Conservation (phyloP, 2,113 vertebrate species). For the Oreochromis aureus region DNA sequence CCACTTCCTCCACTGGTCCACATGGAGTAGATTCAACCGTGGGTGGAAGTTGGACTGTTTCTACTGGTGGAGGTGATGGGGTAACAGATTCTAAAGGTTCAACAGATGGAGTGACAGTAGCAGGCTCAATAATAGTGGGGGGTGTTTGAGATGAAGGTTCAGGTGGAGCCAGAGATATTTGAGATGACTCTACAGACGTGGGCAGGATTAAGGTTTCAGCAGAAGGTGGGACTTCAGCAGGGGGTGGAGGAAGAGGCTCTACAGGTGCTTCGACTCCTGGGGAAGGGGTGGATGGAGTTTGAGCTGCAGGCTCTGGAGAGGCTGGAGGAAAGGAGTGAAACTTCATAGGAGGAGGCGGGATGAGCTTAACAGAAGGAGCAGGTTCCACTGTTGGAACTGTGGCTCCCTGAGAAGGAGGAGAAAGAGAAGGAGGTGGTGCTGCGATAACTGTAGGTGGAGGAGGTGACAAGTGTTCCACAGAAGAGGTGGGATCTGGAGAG, state of each 20-base stretch:
- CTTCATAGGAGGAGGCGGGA: conserved; percentile 22
- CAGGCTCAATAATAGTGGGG: neutral
- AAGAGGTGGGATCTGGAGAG: neutral
- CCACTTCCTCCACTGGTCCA: neutral
- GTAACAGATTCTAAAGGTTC: neutral
- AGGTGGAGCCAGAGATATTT: neutral
- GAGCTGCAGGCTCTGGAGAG: neutral
- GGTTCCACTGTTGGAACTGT: neutral
- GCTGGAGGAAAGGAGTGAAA: conserved; percentile 32
- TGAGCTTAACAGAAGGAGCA: neutral
- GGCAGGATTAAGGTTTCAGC: neutral
- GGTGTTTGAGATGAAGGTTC: neutral
- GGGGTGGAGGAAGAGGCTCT: conserved; percentile 1
- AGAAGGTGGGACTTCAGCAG: neutral
- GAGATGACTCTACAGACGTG: neutral
- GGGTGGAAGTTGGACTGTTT: neutral
- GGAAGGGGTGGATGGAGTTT: neutral
- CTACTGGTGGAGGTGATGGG: neutral
- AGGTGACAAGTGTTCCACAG: neutral
- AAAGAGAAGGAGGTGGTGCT: neutral
- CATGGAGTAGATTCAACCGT: neutral
- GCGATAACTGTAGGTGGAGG: neutral
- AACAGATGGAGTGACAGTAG: neutral
- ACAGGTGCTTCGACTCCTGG: neutral
- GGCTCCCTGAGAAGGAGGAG: neutral